Evolutionary conservation across 1,140 invertebrate genomes (phyloP), one percentile per base, ranked within the genome.

Genomic region (Drosophila littoralis): DNA sequence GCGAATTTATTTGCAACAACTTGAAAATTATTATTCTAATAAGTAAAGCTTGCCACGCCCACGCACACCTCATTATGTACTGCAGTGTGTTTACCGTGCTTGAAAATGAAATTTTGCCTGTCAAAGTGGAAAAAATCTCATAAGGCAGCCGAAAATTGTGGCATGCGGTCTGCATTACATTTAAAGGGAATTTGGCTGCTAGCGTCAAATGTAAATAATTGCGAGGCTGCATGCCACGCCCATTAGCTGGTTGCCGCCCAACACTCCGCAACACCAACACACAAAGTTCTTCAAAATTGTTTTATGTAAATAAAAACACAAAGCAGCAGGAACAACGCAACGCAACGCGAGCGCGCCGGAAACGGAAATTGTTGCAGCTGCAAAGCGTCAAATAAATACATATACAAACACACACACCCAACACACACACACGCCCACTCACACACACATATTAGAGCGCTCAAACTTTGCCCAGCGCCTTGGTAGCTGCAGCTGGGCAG

Each of bases 351-450:
- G 28, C 64, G 73, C 63, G 64, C 74, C 84, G 84, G 84, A 88
- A 89, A 71, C 77, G 84, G 84, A 88, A 88, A 84, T 89, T 88
- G 84, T 84, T 89, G 84, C 84, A 89, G 84, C 80, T 89, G 84
- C 84, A 74, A 42, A 79, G 77, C 63, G 77, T 72, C 81, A 85
- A 84, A 75, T 73, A 75, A 88, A 89, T 89, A 75, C 80, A 65
- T 51, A 66, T 33, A 70, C 65, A 59, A 15, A 33, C 71, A 35
- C 45, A 45, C 40, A 65, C 40, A 54, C 32, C 1, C 22, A 22
- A 57, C 28, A 35, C 28, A 60, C 22, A 48, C 58, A 52, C 38
- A 8, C 28, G 28, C 28, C 57, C 22, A 48, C 58, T 46, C 38
- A 8, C 22, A 28, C 22, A 52, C 22, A 42, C 32, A 45, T 32